These are phyloP conservation scores for Montipora efflorescens DNA, from an alignment of 64 coral and sea anemone genomes.

Conservation along the genomic window DNA sequence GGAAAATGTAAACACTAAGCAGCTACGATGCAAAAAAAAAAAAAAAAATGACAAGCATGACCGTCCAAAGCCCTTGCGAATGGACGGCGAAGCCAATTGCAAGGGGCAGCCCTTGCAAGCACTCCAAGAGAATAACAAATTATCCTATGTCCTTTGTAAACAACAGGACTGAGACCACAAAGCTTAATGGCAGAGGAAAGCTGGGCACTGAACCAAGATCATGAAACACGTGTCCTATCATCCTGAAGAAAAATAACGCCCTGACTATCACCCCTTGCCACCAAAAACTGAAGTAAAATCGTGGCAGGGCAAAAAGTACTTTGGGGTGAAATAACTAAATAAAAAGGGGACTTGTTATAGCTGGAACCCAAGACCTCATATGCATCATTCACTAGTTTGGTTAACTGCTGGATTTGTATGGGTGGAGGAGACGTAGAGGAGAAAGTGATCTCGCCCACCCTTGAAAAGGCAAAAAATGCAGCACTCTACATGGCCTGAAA, in stretches of 20 bases:
- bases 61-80: background rate
- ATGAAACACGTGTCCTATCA: conserved; percentile 4
- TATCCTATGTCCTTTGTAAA: background rate
- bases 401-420: background rate
- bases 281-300: background rate
- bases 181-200: background rate
- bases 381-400: background rate
- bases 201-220: background rate
- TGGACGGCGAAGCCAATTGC: background rate
- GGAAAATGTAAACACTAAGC: background rate
- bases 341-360: conserved; percentile 3
- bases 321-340: background rate
- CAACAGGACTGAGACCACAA: background rate
- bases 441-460: background rate
- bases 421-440: background rate
- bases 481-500: conserved; percentile 61
- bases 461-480: background rate
- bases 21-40: background rate
- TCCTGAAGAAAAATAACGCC: background rate
- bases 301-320: conserved; percentile 6
- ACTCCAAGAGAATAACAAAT: too few species aligned
- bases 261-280: background rate
- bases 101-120: conserved; percentile 3
- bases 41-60: background rate
- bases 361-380: background rate